Percentiles rank a stretch among this genome's conserved stretches.
phyloP scores from a whole-genome alignment of 2,113 vertebrate species.

The Uropsilus gracilis region DNA sequence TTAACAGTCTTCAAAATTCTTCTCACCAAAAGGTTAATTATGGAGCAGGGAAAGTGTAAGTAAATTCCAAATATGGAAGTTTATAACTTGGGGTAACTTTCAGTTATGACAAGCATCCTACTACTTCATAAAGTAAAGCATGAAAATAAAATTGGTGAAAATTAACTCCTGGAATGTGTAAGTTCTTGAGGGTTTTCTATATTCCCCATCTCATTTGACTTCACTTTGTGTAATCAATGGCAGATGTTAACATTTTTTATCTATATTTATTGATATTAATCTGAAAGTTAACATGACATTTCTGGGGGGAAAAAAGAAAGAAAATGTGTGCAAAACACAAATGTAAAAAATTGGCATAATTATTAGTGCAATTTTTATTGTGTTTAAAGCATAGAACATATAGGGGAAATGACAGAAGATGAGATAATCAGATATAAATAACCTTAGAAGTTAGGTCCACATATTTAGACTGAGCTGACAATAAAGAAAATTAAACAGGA shows the following conservation, averaged over 20 bases:
- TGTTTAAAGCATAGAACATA: background rate
- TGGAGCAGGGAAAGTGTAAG: background rate
- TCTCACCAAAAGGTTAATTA: background rate
- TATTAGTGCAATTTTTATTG: background rate
- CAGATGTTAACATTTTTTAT: background rate
- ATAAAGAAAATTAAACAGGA: slow-evolving; percentile 20
- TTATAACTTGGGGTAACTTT: background rate
- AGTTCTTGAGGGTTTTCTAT: background rate
- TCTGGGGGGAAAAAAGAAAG: no score
- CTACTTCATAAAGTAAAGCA: background rate
- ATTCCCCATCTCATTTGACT: background rate
- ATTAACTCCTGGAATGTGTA: background rate
- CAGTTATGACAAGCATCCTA: background rate
- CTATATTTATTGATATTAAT: background rate
- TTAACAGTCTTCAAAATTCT: background rate
- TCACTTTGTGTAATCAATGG: background rate
- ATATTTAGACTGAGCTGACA: background rate
- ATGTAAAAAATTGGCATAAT: background rate
- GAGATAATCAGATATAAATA: background rate
- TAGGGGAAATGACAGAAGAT: background rate
- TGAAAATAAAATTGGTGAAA: background rate
- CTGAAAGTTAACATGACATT: background rate
- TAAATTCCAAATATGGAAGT: slow-evolving; percentile 18
- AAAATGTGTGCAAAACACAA: slow-evolving; percentile 13
- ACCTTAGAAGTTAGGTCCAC: background rate